Evolutionary conservation across 2,888 invertebrate species (phyloP).

Genomic region (Colletes collaris): DNA sequence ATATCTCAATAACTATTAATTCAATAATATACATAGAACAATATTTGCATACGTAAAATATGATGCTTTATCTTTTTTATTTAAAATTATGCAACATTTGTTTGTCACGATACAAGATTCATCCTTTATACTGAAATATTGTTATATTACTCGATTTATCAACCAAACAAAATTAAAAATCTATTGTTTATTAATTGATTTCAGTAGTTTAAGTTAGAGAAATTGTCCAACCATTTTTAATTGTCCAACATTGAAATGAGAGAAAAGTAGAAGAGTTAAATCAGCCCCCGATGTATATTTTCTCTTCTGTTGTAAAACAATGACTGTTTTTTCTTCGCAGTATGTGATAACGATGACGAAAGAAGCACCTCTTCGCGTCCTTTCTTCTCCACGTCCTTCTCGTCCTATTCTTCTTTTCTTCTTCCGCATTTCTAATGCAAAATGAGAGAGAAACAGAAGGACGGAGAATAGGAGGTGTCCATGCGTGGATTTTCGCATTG

Average conservation of each 20-base stretch:
- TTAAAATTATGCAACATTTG: too few species aligned
- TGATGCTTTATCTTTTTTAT: too few species aligned
- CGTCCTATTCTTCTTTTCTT: constrained; percentile 19
- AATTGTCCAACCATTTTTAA: too few species aligned
- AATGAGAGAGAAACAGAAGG: constrained; percentile 54
- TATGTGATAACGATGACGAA: constrained; percentile 79
- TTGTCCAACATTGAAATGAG: not conserved
- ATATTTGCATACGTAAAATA: too few species aligned
- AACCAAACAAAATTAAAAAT: too few species aligned
- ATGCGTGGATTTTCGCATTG: constrained; percentile 77
- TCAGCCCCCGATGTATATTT: not conserved
- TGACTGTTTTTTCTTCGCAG: constrained; percentile 54
- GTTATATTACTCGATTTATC: too few species aligned
- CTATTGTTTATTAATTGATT: too few species aligned
- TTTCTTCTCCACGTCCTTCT: constrained; percentile 23
- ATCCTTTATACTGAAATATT: too few species aligned
- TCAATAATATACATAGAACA: too few species aligned
- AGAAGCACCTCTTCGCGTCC: constrained; percentile 40
- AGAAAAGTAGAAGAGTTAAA: not conserved
- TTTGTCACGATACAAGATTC: too few species aligned
- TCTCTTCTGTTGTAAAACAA: constrained; percentile 24
- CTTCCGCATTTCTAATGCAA: constrained; percentile 44
- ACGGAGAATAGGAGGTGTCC: constrained; percentile 74
- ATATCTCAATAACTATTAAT: too few species aligned
- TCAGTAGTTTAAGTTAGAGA: too few species aligned